A percentile compares a stretch with the other conserved stretches of the same genome.
These are phyloP conservation scores for Phytoseiulus persimilis DNA, from an alignment of 2,888 invertebrate species.

Conservation along the genomic window DNA sequence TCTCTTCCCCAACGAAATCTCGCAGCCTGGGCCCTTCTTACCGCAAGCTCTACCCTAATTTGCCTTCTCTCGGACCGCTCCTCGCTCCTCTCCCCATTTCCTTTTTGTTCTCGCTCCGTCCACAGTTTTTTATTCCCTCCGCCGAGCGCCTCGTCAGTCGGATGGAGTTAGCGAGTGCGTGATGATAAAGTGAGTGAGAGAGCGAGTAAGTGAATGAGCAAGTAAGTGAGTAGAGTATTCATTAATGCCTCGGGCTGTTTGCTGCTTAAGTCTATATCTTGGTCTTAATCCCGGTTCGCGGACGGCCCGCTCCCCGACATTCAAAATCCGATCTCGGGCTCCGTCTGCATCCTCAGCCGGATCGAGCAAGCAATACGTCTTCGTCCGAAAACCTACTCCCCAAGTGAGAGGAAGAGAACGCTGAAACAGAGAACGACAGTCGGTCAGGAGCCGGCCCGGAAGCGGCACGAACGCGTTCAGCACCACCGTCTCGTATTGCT, in stretches of 20 bases:
- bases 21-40: neutral
- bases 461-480: neutral
- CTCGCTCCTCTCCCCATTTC: neutral
- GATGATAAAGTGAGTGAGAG: neutral
- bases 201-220: neutral
- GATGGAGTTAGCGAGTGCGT: neutral
- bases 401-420: neutral
- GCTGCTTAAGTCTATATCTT: neutral
- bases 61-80: neutral
- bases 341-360: neutral
- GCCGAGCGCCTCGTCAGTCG: neutral
- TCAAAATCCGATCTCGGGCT: neutral
- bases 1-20: too few relatives aligned
- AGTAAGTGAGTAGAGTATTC: neutral
- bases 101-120: neutral
- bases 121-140: neutral
- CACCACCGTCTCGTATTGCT: neutral
- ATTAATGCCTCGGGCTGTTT: neutral
- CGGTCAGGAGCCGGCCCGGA: neutral
- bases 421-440: neutral
- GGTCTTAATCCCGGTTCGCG: neutral
- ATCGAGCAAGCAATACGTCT: neutral
- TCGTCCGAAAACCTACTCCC: too few relatives aligned
- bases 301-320: neutral
- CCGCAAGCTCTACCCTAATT: neutral